Evolutionary conservation across 2,113 vertebrate species (phyloP).

Genomic region (Hyperoodon ampullatus): DNA sequence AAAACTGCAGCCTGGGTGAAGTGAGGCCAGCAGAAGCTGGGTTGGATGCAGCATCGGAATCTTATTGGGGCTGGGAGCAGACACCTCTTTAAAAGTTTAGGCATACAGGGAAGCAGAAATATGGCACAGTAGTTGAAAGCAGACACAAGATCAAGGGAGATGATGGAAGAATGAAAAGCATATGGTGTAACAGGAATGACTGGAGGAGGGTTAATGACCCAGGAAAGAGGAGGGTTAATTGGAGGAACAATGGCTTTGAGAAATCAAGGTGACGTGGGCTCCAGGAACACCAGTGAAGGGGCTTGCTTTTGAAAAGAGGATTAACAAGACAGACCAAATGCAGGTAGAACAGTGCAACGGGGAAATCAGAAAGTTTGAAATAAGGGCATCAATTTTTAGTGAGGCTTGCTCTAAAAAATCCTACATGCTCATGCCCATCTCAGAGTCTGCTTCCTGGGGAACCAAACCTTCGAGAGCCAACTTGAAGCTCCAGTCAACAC

Average conservation of each 20-base stretch:
- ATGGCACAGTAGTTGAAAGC: neutral
- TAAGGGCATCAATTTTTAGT: rapidly evolving
- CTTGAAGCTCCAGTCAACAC: neutral
- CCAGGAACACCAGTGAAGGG: neutral
- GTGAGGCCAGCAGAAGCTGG: neutral
- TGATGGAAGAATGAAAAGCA: neutral
- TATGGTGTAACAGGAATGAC: neutral
- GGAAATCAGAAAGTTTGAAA: neutral
- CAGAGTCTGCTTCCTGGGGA: neutral
- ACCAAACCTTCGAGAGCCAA: too few species aligned
- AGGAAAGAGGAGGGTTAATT: too few species aligned
- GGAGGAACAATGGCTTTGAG: neutral
- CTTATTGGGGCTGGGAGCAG: neutral
- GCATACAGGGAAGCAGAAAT: neutral
- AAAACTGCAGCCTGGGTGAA: neutral
- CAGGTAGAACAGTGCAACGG: rapidly evolving
- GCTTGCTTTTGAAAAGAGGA: neutral
- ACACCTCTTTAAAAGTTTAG: neutral
- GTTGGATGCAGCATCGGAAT: neutral
- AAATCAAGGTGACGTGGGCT: neutral
- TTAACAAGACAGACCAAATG: neutral
- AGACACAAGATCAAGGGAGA: neutral
- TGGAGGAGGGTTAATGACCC: rapidly evolving
- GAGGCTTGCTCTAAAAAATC: neutral
- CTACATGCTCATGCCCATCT: rapidly evolving